Evolutionary conservation across 2,888 invertebrate species (phyloP).

Genomic region (Trissolcus brochymenae): DNA sequence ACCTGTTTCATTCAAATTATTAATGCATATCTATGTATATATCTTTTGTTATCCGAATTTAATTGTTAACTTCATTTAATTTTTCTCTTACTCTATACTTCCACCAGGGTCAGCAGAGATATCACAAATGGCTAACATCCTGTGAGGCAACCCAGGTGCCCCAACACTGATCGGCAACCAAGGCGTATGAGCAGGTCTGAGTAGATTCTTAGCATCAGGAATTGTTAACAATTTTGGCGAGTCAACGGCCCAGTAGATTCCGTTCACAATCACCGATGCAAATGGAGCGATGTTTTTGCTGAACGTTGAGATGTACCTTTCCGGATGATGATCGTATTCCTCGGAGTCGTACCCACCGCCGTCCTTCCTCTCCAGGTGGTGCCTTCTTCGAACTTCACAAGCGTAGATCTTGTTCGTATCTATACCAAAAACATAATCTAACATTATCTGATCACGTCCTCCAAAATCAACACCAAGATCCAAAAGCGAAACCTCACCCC

Average conservation of each 20-base stretch:
- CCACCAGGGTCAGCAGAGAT: conserved; percentile 99
- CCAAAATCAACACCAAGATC: not conserved
- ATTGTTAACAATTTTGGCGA: conserved; percentile 97
- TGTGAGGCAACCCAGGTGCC: conserved; percentile 90
- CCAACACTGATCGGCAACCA: conserved; percentile 95
- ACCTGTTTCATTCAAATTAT: conserved; percentile 74
- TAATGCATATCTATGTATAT: not conserved
- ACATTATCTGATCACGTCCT: not conserved
- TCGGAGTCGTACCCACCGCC: conserved; percentile 94
- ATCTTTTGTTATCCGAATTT: not conserved
- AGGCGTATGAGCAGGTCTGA: conserved; percentile 92
- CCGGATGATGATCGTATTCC: conserved; percentile 95
- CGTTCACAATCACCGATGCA: conserved; percentile 97
- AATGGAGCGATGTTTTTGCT: conserved; percentile 98
- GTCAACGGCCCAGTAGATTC: conserved; percentile 99
- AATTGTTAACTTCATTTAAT: not conserved
- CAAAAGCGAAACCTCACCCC: conserved; percentile 81
- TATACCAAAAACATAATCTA: conserved; percentile 68
- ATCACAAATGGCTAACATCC: conserved; percentile 97
- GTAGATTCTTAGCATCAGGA: conserved; percentile 96
- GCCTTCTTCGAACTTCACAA: conserved; percentile 94
- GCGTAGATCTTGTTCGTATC: conserved; percentile 96
- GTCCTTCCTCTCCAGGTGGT: conserved; percentile 94
- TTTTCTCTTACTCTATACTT: conserved; percentile 84
- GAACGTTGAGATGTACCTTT: conserved; percentile 96